Percentiles rank a stretch among this genome's conserved stretches.
phyloP scores from a whole-genome alignment of 2,113 vertebrate genomes.

The Micromys minutus region DNA sequence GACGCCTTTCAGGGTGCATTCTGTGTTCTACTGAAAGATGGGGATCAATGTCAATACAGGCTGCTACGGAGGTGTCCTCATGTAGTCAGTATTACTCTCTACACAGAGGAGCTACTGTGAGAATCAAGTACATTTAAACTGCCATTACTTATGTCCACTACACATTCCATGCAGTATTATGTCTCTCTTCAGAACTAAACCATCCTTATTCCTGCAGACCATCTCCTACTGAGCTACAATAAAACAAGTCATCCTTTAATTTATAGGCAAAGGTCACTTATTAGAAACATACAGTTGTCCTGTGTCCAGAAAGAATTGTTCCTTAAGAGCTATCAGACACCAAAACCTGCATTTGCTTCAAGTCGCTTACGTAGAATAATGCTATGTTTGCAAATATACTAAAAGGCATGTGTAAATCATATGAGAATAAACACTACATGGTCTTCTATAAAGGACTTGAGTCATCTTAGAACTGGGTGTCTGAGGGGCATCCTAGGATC shows the following conservation, averaged over 20 bases:
- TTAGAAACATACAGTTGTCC: not conserved
- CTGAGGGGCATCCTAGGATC: not conserved
- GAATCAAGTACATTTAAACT: slow-evolving; percentile 31
- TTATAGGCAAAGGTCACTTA: not conserved
- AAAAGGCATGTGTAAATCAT: not conserved
- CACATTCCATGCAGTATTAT: not conserved
- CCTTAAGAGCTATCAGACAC: not conserved
- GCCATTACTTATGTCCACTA: not conserved
- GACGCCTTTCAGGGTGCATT: not conserved
- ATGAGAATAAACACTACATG: not conserved
- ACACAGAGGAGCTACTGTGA: not conserved
- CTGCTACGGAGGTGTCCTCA: not conserved
- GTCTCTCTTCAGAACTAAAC: not conserved
- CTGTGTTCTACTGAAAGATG: slow-evolving; percentile 7
- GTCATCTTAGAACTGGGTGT: not conserved
- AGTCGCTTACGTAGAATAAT: not conserved
- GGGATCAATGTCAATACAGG: not conserved
- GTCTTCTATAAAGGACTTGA: not conserved
- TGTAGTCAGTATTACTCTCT: not conserved
- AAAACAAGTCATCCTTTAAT: slow-evolving; percentile 24
- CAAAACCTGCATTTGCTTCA: not conserved
- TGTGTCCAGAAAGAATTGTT: not conserved
- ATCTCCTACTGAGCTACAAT: not conserved
- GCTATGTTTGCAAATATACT: not conserved
- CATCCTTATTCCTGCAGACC: not conserved